Evolutionary conservation across 2,888 invertebrate species (phyloP), one percentile per base, ranked within the genome.

Genomic region (Ditylenchus weischeri): DNA sequence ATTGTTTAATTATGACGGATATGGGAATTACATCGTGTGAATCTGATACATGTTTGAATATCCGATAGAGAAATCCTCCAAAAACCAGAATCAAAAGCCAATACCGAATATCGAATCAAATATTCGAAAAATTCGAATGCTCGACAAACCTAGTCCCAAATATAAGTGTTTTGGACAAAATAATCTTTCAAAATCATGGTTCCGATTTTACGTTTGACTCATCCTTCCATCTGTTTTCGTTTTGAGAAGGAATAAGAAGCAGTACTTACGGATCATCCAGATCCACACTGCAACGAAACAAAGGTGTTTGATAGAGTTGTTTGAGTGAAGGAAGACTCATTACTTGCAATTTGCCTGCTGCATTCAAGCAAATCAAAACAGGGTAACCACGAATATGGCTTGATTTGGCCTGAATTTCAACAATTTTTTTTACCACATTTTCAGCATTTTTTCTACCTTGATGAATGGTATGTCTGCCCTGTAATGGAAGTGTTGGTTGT

Each of bases 241-340:
- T 6, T 13, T 15, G 15, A 43, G 15, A 43, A 43, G 11, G 43
- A 15, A 43, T 43, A 15, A 67, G 47, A 36, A 21, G 57, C 50
- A 59, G 59, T 65, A 79, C 80, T 77, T 66, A 80, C 80, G 79
- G 73, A 65, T 80, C 80, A 64, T 79, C 80, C 43, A 77, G 69
- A n/a, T 81, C 81, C 57, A 82, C 72, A n/a, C 78, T 78, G 36
- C 76, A 71, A 11, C 94, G 93, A 83, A 95, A 88, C 87, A 95
- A 93, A 86, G 93, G 92, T 72, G 91, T 89, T 85, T 94, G 91
- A 83, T 93, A 88, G 75, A 98, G 88, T 79, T 90, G 90, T 85
- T 92, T 89, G 81, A 98, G 88, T 84, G 93, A 93, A 71, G 98
- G 98, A 85, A 98, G 88, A 87, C 92, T 93, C 87, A 92, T 92